Evolutionary conservation across 2,797 vertebrate species (phyloP).

Genomic region (Myripristis murdjan): DNA sequence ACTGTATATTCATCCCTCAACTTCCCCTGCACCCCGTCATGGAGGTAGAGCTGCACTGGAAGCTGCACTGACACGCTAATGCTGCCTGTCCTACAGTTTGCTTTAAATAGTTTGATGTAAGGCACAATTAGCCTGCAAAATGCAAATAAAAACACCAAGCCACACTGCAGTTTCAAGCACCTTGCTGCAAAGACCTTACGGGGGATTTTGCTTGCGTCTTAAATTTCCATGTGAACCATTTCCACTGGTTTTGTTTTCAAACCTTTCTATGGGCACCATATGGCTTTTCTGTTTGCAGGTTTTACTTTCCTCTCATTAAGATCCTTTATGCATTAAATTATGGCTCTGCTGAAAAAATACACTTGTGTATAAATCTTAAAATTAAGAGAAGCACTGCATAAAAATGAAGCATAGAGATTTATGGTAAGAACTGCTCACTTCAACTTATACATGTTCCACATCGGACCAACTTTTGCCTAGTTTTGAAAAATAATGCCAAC

Average conservation of each 20-base stretch:
- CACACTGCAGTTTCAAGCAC: not conserved
- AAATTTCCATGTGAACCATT: no score
- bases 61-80: no score
- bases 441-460: not conserved
- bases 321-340: no score
- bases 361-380: not conserved
- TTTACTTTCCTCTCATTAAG: no score
- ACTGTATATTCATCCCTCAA: not conserved
- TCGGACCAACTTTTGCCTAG: not conserved
- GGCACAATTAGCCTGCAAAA: conserved; percentile 3
- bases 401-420: not conserved
- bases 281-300: no score
- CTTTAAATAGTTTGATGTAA: conserved; percentile 12
- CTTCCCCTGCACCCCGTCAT: not conserved
- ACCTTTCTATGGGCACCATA: no score
- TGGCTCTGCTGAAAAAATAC: not conserved
- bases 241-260: no score
- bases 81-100: not conserved
- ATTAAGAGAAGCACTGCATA: not conserved
- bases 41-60: conserved; percentile 17
- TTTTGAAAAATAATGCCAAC: conserved; percentile 2
- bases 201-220: no score
- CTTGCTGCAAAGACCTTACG: not conserved
- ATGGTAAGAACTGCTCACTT: not conserved
- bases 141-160: conserved; percentile 6